phyloP scores from a whole-genome alignment of 2,888 invertebrate species.

The Catocala fraxini region DNA sequence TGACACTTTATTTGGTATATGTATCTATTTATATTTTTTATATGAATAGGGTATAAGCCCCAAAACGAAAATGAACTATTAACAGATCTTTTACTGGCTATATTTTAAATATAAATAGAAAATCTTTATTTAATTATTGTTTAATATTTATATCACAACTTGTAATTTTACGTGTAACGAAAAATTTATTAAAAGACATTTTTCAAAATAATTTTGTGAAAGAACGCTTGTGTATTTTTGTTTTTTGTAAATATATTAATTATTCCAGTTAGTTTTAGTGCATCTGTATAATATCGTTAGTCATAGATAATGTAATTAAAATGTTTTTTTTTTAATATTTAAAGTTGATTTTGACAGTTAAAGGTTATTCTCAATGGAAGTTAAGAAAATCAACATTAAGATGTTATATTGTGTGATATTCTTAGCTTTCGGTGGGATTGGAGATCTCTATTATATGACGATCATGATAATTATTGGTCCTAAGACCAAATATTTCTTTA shows the following conservation, averaged over 20 bases:
- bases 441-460: slow-evolving; percentile 25
- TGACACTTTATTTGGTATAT: slow-evolving; percentile 7
- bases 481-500: not conserved
- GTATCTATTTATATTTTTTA: not conserved
- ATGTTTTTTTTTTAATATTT: slow-evolving; percentile 57
- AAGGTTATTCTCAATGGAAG: slow-evolving; percentile 24
- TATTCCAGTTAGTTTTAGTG: slow-evolving; percentile 83
- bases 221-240: slow-evolving; percentile 67
- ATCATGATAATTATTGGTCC: slow-evolving; percentile 15
- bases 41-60: slow-evolving; percentile 7
- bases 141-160: slow-evolving; percentile 40
- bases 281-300: slow-evolving; percentile 83
- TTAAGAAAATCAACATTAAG: slow-evolving; percentile 15
- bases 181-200: slow-evolving; percentile 49
- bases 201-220: slow-evolving; percentile 45
- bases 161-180: slow-evolving; percentile 51
- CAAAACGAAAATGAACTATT: slow-evolving; percentile 30
- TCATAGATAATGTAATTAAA: slow-evolving; percentile 66
- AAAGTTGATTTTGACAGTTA: slow-evolving; percentile 48
- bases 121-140: slow-evolving; percentile 49
- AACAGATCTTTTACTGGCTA: slow-evolving; percentile 44
- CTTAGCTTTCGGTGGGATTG: slow-evolving; percentile 25
- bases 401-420: slow-evolving; percentile 4
- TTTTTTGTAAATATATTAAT: slow-evolving; percentile 79
- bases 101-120: slow-evolving; percentile 49